A percentile compares a stretch with the other conserved stretches of the same genome.
phyloP scores from a whole-genome alignment of 2,888 invertebrate species.

The Amblyjoppa proteus region DNA sequence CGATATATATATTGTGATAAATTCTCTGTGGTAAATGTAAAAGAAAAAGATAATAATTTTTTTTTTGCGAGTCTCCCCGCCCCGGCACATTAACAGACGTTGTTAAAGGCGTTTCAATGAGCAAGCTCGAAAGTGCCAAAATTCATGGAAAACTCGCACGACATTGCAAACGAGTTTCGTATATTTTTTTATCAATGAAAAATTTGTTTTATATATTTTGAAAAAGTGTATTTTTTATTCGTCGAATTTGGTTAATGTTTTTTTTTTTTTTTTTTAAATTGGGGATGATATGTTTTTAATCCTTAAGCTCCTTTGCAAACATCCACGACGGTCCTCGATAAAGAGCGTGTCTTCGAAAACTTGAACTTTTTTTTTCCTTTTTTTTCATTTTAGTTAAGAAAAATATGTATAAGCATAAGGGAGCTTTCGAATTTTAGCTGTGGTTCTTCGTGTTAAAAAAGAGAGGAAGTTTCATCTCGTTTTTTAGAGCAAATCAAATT shows the following conservation, averaged over 20 bases:
- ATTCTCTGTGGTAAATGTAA: slow-evolving; percentile 64
- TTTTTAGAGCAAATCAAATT: slow-evolving; percentile 44
- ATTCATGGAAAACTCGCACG: slow-evolving; percentile 30
- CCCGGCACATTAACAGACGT: slow-evolving; percentile 50
- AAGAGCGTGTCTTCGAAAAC: neutral
- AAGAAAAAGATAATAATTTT: neutral
- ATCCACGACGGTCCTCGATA: slow-evolving; percentile 1
- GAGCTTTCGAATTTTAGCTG: slow-evolving; percentile 38
- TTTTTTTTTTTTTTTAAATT: slow-evolving; percentile 4
- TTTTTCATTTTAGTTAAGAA: slow-evolving; percentile 16
- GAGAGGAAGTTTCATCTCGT: slow-evolving; percentile 51
- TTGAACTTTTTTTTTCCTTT: slow-evolving; percentile 3
- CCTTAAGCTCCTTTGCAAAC: neutral
- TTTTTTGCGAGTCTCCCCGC: slow-evolving; percentile 24
- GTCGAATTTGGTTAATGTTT: slow-evolving; percentile 5
- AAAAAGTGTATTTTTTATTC: slow-evolving; percentile 10
- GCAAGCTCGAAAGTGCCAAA: slow-evolving; percentile 70
- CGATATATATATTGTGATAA: slow-evolving; percentile 73
- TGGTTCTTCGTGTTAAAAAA: slow-evolving; percentile 8
- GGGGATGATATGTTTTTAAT: neutral
- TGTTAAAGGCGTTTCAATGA: slow-evolving; percentile 28
- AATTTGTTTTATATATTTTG: slow-evolving; percentile 30
- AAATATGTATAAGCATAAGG: slow-evolving; percentile 12
- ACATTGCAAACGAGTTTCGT: slow-evolving; percentile 17
- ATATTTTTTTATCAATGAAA: slow-evolving; percentile 21